Base-by-base conservation (phyloP, 1,140 invertebrate species). In the Drosophila yakuba region DNA sequence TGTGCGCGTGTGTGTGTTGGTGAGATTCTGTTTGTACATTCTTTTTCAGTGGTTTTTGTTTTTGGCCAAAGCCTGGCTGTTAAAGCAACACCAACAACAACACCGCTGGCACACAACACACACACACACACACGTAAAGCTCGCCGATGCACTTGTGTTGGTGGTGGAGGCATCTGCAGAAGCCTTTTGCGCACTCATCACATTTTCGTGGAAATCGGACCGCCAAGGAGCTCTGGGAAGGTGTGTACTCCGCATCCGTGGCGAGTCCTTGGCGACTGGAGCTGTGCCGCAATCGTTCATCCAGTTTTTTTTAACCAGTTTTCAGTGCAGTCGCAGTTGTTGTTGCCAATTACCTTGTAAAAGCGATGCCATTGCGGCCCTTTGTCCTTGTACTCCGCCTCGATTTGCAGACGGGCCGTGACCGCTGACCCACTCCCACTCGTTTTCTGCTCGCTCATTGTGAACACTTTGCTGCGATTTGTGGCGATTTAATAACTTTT, bases 301-400 rank as follows among this genome's bases (percentile, higher is more conserved):
- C 23, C 35, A 52, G 39, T 71, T 35, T 62, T 20, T 20, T 20
- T 15, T 48, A 5, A 8, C 14, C 12, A 25, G 14, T 55, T 63
- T 45, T 44, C 15, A 55, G 45, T 45, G 63, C 56, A 56, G 38
- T 39, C 38, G 14, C 48, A 50, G 59, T 47, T 44, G 50, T 56
- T 67, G 61, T 66, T 47, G 47, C 35, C 51, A 76, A 62, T 74
- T 63, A 96, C 96, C 94, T 96, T 95, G 92, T 95, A 96, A 76
- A 94, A 93, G 32, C 93, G 90, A 48, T 93, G 82, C 96, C 96
- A 96, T 61, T 93, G 47, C 72, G 47, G 56, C 72, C 94, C 94
- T 85, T 96, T 94, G 77, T 93, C 94, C 69, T 93, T 93, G 91
- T 95, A 96, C 93, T 96, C 95, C 4, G 93, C 93, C 93, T 96